These are phyloP conservation scores for Rhea americana DNA, from an alignment of 2,113 vertebrate species.

Conservation along the genomic window DNA sequence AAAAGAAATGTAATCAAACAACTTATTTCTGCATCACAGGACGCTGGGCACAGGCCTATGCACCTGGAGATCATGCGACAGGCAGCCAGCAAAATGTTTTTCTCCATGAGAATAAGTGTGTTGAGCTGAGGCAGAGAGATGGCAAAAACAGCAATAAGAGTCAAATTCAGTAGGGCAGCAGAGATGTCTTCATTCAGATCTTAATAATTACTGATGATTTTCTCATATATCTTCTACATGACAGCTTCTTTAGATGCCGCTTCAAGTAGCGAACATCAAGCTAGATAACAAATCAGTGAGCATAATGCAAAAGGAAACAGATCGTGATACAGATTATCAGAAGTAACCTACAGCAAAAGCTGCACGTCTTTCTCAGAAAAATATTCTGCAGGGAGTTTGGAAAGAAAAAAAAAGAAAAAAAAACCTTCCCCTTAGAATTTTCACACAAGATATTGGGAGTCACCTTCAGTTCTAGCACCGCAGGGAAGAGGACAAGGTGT, in stretches of 20 bases:
- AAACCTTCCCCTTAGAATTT: accelerated
- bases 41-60: background rate
- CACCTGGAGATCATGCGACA: conserved; percentile 8
- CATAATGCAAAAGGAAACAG: background rate
- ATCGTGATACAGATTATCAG: background rate
- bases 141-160: background rate
- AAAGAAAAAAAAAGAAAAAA: background rate
- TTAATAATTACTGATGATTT: background rate
- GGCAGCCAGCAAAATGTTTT: background rate
- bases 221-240: background rate
- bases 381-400: background rate
- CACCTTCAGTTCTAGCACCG: background rate
- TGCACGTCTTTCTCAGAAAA: background rate
- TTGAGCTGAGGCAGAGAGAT: background rate
- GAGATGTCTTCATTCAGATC: background rate
- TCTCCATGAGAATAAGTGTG: background rate
- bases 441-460: background rate
- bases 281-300: background rate
- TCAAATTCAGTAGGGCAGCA: background rate
- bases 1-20: conserved; percentile 28
- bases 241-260: background rate
- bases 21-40: conserved; percentile 22
- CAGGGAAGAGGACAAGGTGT: background rate
- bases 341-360: background rate
- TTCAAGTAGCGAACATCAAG: background rate